A percentile compares a stretch with the other conserved stretches of the same genome.
phyloP scores from a whole-genome alignment of 2,113 vertebrate genomes.

The Cryptomyrus ogoouensis region DNA sequence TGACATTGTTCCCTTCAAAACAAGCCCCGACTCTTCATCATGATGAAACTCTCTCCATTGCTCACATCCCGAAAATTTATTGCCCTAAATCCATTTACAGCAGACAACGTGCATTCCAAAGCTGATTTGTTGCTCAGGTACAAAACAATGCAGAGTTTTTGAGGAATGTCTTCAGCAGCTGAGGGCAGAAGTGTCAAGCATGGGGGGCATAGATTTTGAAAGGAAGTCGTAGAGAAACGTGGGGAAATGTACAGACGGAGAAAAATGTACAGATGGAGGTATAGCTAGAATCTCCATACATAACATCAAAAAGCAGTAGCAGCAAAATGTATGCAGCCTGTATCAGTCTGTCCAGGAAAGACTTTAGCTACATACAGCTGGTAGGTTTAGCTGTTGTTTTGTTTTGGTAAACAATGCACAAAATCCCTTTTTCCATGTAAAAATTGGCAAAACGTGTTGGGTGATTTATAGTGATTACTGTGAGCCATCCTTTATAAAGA shows the following conservation, averaged over 20 bases:
- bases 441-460: neutral
- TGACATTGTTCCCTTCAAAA: conserved; percentile 61
- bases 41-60: conserved; percentile 65
- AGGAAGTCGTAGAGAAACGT: neutral
- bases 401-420: neutral
- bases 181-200: conserved; percentile 28
- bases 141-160: conserved; percentile 53
- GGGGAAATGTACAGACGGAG: neutral
- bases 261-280: too few relatives aligned
- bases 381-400: neutral
- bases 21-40: conserved; percentile 70
- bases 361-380: neutral
- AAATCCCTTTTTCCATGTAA: neutral
- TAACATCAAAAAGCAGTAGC: neutral
- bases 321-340: neutral
- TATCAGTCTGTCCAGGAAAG: neutral
- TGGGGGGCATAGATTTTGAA: neutral
- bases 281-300: neutral
- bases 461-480: neutral
- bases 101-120: conserved; percentile 74
- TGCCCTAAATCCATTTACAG: conserved; percentile 70
- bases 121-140: conserved; percentile 69
- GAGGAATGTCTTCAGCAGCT: conserved; percentile 41
- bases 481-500: neutral
- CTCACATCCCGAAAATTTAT: conserved; percentile 73